Conservation (phyloP, 2,797 vertebrate genomes). For the Protonibea diacanthus region DNA sequence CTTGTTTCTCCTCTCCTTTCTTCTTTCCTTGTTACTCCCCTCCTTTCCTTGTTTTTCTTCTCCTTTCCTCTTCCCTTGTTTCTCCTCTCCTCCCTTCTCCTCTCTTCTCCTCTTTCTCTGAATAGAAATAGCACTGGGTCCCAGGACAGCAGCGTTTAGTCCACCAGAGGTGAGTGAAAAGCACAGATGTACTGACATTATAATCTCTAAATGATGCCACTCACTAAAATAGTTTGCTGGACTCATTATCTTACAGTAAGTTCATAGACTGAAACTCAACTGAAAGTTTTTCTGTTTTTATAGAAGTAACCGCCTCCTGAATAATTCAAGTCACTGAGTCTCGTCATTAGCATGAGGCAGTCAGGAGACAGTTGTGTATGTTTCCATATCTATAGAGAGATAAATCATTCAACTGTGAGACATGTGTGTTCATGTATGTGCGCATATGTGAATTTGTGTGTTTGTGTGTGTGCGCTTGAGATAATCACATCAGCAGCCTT, state of each 20-base stretch:
- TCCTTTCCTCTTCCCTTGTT: not conserved
- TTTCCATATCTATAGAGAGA: not conserved
- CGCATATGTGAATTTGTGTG: not conserved
- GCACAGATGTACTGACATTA: constrained; percentile 55
- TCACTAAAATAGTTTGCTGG: constrained; percentile 42
- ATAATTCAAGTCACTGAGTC: constrained; percentile 7
- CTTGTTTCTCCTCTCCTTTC: not conserved
- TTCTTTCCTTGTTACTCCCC: not conserved
- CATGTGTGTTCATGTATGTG: constrained; percentile 1
- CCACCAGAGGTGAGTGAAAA: constrained; percentile 53
- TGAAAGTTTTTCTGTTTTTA: constrained; percentile 28
- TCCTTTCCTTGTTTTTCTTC: not conserved
- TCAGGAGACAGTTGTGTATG: not conserved
- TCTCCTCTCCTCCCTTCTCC: not conserved
- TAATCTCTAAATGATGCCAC: constrained; percentile 41
- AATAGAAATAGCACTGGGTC: constrained; percentile 46
- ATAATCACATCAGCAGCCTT: constrained; percentile 65
- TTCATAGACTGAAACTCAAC: constrained; percentile 6
- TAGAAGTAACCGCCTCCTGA: not conserved
- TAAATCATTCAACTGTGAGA: constrained; percentile 2
- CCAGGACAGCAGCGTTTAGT: constrained; percentile 29
- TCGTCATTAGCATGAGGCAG: not conserved
- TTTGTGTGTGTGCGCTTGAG: not conserved
- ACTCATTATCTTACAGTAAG: constrained; percentile 36
- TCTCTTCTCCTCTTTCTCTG: not conserved